Evolutionary conservation across 2,797 vertebrate genomes (phyloP).

Genomic region (Danio albolineatus): DNA sequence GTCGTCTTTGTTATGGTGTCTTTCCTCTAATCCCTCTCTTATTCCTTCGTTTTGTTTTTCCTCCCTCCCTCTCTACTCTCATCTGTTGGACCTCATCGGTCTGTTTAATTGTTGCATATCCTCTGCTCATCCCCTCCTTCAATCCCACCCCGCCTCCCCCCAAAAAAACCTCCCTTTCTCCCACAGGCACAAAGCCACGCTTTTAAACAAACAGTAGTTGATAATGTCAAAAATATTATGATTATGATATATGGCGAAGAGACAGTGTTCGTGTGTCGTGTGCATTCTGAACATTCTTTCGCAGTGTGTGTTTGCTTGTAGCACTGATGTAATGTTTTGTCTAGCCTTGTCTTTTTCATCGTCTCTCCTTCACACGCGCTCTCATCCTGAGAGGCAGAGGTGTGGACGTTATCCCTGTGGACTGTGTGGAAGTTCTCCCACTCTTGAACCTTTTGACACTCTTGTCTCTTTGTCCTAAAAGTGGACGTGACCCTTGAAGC

Average conservation of each 20-base stretch:
- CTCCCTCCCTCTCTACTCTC: conserved; percentile 4
- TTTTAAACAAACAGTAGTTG: neutral
- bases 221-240: conserved; percentile 14
- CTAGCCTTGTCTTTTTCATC: conserved; percentile 33
- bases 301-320: conserved; percentile 15
- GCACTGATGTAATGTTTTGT: conserved; percentile 46
- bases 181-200: neutral
- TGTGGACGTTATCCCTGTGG: conserved; percentile 27
- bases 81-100: neutral
- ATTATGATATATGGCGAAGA: neutral
- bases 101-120: conserved; percentile 17
- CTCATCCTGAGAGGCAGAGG: conserved; percentile 29
- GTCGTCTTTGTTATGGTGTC: conserved; percentile 46
- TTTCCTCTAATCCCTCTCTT: conserved; percentile 51
- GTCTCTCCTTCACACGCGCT: conserved; percentile 20
- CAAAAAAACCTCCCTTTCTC: neutral
- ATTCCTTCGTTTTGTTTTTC: conserved; percentile 40
- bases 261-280: neutral
- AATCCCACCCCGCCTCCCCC: neutral
- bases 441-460: conserved; percentile 25
- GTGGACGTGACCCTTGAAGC: conserved; percentile 30
- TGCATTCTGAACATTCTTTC: conserved; percentile 6
- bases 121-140: neutral
- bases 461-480: conserved; percentile 31
- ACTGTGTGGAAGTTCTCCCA: conserved; percentile 30